Evolutionary conservation across 2,113 vertebrate genomes (phyloP).

Genomic region (Pan paniscus): DNA sequence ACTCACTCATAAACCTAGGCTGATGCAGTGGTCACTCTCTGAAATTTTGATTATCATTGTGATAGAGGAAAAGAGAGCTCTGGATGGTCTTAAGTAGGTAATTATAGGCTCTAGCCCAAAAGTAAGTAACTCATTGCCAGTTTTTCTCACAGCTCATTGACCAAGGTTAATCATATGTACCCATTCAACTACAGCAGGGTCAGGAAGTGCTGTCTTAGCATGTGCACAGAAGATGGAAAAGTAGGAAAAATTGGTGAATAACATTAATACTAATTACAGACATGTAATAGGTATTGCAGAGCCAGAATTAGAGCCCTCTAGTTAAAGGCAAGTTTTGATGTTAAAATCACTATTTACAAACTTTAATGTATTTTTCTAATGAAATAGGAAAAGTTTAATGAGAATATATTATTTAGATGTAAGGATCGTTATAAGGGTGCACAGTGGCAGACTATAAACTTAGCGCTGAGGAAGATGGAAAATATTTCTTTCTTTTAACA

Average conservation of each 20-base stretch:
- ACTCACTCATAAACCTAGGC: neutral
- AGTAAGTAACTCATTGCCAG: neutral
- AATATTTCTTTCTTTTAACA: too few species aligned
- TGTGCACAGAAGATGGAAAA: neutral
- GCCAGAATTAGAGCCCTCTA: neutral
- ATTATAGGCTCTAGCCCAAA: neutral
- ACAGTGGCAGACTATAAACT: neutral
- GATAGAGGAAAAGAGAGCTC: neutral
- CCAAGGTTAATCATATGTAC: neutral
- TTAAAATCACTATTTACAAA: neutral
- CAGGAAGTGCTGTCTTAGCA: neutral
- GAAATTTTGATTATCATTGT: neutral
- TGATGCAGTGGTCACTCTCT: neutral
- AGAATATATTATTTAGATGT: neutral
- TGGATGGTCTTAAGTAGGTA: neutral
- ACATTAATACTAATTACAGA: neutral
- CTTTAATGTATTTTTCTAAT: neutral
- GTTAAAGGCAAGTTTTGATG: neutral
- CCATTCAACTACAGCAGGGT: too few species aligned
- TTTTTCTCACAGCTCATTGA: neutral
- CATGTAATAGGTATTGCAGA: neutral
- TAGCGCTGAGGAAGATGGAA: neutral
- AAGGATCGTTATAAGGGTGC: neutral
- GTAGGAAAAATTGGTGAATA: neutral
- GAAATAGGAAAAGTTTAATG: neutral